Base-by-base conservation (phyloP, 1,140 invertebrate species). In the Caerostris darwini region DNA sequence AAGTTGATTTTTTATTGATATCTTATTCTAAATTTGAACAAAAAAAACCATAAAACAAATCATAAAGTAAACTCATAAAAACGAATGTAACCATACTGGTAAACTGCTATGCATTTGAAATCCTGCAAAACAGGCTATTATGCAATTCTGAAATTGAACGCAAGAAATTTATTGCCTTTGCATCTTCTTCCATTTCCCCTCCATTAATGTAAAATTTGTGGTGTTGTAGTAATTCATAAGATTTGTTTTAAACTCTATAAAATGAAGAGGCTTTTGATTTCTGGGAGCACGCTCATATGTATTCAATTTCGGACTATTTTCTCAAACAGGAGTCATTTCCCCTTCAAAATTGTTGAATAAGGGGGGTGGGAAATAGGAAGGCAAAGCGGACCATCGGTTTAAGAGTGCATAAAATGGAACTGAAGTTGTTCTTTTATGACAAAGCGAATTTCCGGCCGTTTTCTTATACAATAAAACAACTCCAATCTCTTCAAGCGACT, bases 381-480 rank as follows among this genome's bases (percentile, higher is more conserved):
- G 57, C 50, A 88, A 50, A 90, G 1, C 12, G 5, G 56, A 7
- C 3, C 67, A 56, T 90, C 19, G 17, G 56, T 14, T n/a, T 77
- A 90, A 90, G 54, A 90, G 67, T 77, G 67, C 88, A 90, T 71
- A 90, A 77, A 90, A 77, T 58, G 67, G 56, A 50, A 77, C 64
- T 71, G 6, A 90, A 59, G 53, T 90, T 77, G 88, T 90, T 59
- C 67, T 71, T 90, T 90, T 90, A 90, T 90, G 67, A 71, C 53
- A 90, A 77, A 56, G 56, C 54, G 67, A 58, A 90, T 77, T 90
- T 69, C 67, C 67, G 50, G 69, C 64, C n/a, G 17, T 57, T 90
- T 90, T 90, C 54, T 69, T 71, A 90, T 77, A 71, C 88, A 77
- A 90, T 77, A 90, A 90, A 90, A 77, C 88, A 77, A 90, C 88